Evolutionary conservation across 1,140 invertebrate species (phyloP).

Genomic region (Cherax destructor): DNA sequence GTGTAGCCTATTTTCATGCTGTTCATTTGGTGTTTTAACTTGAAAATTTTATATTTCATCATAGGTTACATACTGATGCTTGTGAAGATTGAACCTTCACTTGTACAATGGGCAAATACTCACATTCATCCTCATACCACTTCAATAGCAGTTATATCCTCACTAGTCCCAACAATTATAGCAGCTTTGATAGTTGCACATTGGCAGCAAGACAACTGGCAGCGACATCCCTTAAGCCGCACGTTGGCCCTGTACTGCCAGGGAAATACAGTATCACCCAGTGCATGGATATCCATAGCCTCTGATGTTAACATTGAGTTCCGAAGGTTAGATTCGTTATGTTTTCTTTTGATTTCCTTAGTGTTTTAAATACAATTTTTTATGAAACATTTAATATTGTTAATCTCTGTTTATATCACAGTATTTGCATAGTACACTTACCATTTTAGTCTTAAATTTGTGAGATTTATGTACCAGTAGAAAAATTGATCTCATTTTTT

Average conservation of each 20-base stretch:
- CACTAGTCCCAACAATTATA: slow-evolving; percentile 67
- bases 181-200: slow-evolving; percentile 72
- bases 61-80: slow-evolving; percentile 42
- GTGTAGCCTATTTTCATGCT: not conserved
- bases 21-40: not conserved
- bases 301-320: slow-evolving; percentile 87
- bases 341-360: not conserved
- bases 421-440: no score
- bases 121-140: slow-evolving; percentile 27
- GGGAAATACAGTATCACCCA: slow-evolving; percentile 73
- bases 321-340: slow-evolving; percentile 78
- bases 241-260: slow-evolving; percentile 82
- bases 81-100: slow-evolving; percentile 25
- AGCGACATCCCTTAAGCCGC: slow-evolving; percentile 84
- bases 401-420: no score
- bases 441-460: no score
- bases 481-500: no score
- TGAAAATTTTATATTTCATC: slow-evolving; percentile 10
- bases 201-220: slow-evolving; percentile 84
- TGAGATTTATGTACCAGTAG: no score
- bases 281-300: slow-evolving; percentile 82
- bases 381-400: no score
- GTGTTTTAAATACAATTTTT: not conserved
- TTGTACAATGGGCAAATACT: slow-evolving; percentile 7
- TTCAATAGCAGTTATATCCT: slow-evolving; percentile 35